Base-by-base conservation (phyloP, 2,888 invertebrate species). In the Melieria crassipennis region DNA sequence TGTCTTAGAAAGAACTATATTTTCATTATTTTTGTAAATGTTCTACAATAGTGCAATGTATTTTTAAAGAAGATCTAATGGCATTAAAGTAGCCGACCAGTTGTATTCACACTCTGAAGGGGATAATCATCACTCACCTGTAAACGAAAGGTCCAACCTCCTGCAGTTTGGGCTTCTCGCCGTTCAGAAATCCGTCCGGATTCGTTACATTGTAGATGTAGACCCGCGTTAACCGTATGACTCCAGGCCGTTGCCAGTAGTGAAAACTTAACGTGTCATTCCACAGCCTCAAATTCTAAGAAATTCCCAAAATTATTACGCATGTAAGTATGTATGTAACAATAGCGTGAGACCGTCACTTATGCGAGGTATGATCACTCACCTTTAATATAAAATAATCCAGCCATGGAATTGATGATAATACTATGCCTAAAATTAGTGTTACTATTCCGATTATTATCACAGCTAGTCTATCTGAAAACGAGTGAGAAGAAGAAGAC, bases 171-270 rank as follows among this genome's bases (percentile, higher is more conserved):
- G 95, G 94, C 81, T 94, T 94, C 83, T 94, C 94, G 0, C 94
- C 93, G 62, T 88, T 87, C 45, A 95, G 87, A 81, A 95, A 95
- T 3, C 90, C 93, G 69, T 94, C 93, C 0, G 94, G 91, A 86
- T 95, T 95, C 43, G 94, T 94, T 11, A 95, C 93, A 87, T 95
- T 95, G 89, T 94, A 95, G 81, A 95, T 94, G 84, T 94, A 95
- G 16, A 95, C 93, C 88, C 94, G 94, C 76, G 95, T 95, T 72
- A 95, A 87, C 72, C 95, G 88, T 76, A 92, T 90, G 10, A 95
- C 94, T 0, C 95, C 95, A 0, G 95, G 95, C 79, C 92, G 92
- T 82, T 95, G 94, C 95, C 95, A 95, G 85, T 95, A 95, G 79
- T 94, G 94, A 88, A 93, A 95, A 84, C 94, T 93, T 57, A 95